Evolutionary conservation across 2,888 invertebrate genomes (phyloP).

Genomic region (Nomada hirtipes): DNA sequence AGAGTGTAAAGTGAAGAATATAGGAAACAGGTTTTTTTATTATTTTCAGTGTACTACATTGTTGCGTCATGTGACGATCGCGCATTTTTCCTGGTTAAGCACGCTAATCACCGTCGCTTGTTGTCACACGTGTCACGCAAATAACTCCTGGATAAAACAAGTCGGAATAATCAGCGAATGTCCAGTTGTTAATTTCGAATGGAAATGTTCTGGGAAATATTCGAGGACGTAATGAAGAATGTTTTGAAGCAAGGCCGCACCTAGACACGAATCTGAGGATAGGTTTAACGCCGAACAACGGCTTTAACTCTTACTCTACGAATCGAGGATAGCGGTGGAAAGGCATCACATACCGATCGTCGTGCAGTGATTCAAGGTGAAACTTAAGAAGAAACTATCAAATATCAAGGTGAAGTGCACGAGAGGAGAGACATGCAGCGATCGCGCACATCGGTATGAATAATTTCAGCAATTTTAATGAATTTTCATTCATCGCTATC

Average conservation of each 20-base stretch:
- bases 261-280: slow-evolving; percentile 27
- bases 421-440: background rate
- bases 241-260: slow-evolving; percentile 29
- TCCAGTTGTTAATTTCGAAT: background rate
- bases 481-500: background rate
- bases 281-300: slow-evolving; percentile 7
- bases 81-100: slow-evolving; percentile 24
- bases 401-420: slow-evolving; percentile 53
- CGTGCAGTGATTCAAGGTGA: slow-evolving; percentile 21
- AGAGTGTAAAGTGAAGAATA: background rate
- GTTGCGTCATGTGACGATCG: background rate
- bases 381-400: slow-evolving; percentile 47
- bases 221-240: slow-evolving; percentile 10
- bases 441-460: background rate
- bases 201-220: background rate
- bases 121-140: background rate
- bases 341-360: slow-evolving; percentile 18
- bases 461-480: background rate
- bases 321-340: slow-evolving; percentile 8
- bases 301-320: slow-evolving; percentile 43
- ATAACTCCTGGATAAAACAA: too few species aligned
- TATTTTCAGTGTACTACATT: background rate
- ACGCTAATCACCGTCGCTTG: slow-evolving; percentile 23
- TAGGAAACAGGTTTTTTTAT: background rate
- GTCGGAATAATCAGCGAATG: slow-evolving; percentile 4